Base-by-base conservation (phyloP, 2,888 invertebrate genomes). In the Lycophotia porphyrea region DNA sequence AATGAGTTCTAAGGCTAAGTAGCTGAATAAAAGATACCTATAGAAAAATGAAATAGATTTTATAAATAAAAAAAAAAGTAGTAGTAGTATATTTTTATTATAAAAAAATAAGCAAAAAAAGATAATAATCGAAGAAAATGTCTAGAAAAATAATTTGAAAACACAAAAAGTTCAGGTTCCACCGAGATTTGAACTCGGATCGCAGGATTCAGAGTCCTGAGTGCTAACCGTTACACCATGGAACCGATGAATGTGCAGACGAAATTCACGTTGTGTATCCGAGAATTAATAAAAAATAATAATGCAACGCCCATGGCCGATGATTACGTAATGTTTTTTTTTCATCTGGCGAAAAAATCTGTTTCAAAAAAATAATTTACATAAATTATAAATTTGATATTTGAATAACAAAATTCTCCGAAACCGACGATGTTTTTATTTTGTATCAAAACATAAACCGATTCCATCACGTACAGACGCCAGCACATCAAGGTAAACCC, bases 101-200 rank as follows among this genome's bases (percentile, higher is more conserved):
- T 24, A 49, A 64, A 70, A 69, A 24, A 39, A 11, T 0, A 2
- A 13, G 5, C 0, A 8, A 83, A 78, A 78, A 18, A 36, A 9
- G 4, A 55, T 5, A 1, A 63, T n/a, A 69, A 34, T 8, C 0
- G 1, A 34, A 52, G 13, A 68, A 34, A 21, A 34, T 0, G 3
- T 11, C 18, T 60, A 39, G 67, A 31, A 8, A 68, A 64, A 34
- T 52, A 27, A 70, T 39, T 68, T 61, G 55, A 64, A 49, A 74
- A 77, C 69, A 71, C 80, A 88, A 92, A 93, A 93, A 91, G 85
- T 73, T 74, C 94, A 95, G 97, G 97, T 97, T 97, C 97, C 97
- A 97, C 97, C 97, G 97, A 97, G 97, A 97, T 97, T 97, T 97
- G 97, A 97, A 97, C 97, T 97, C 97, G 97, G 97, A 97, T 97